phyloP scores from a whole-genome alignment of 2,113 vertebrate species.

The Melanotaenia duboulayi region DNA sequence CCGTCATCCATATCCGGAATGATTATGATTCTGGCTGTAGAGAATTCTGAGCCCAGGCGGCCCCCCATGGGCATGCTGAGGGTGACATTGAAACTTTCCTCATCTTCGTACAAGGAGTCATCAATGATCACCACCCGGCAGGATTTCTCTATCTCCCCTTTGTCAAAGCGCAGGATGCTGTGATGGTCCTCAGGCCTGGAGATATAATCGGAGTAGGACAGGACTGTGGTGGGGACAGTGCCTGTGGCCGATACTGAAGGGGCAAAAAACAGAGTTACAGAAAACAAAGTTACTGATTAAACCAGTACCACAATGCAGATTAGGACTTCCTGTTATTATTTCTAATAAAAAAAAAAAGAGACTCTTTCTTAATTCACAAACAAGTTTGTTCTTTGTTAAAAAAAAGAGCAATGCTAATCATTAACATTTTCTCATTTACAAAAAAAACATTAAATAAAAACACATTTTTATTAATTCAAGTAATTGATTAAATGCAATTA shows the following conservation, averaged over 20 bases:
- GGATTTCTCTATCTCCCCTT: constrained; percentile 86
- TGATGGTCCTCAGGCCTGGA: constrained; percentile 92
- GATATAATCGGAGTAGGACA: constrained; percentile 98
- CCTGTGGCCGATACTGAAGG: constrained; percentile 88
- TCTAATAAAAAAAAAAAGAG: too few species aligned
- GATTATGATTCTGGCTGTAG: constrained; percentile 85
- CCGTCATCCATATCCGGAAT: constrained; percentile 91
- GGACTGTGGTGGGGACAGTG: constrained; percentile 89
- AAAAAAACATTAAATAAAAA: neutral
- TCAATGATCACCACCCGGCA: constrained; percentile 93
- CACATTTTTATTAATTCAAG: neutral
- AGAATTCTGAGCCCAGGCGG: constrained; percentile 85
- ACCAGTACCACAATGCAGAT: neutral
- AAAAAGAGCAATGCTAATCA: too few species aligned
- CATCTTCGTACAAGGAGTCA: constrained; percentile 92
- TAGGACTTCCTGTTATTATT: neutral
- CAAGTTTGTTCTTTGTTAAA: too few species aligned
- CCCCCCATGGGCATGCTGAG: constrained; percentile 95
- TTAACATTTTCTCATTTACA: neutral
- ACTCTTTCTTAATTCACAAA: too few species aligned
- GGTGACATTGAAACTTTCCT: constrained; percentile 90
- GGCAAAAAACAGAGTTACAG: constrained; percentile 9
- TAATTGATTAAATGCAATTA: constrained; percentile 7
- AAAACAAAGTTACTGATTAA: constrained; percentile 21
- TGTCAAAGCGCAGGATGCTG: constrained; percentile 93